Conservation (phyloP, 2,888 invertebrate genomes). For the Nephrotoma guestfalica region DNA sequence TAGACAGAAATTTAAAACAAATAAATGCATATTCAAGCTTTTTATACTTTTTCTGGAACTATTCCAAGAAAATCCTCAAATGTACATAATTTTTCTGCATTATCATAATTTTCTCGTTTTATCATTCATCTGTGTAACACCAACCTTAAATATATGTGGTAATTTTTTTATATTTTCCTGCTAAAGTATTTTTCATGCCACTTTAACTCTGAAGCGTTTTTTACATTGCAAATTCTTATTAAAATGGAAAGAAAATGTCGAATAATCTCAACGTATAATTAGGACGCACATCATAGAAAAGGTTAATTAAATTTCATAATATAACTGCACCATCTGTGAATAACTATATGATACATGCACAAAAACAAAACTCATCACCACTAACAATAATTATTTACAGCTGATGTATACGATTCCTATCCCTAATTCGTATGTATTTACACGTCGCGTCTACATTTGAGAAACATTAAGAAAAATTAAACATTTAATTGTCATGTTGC, state of each 20-base stretch:
- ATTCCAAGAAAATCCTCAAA: neutral
- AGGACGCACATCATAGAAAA: neutral
- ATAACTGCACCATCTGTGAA: too few relatives aligned
- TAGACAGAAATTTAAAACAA: neutral
- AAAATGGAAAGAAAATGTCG: neutral
- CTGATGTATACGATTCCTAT: neutral
- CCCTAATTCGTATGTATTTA: too few relatives aligned
- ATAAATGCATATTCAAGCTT: neutral
- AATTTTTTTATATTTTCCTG: neutral
- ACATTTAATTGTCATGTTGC: neutral
- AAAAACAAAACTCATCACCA: too few relatives aligned
- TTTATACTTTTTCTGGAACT: neutral
- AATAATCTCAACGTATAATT: neutral
- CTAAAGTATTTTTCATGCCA: neutral
- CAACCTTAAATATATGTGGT: neutral
- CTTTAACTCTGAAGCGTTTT: neutral
- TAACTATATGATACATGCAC: too few relatives aligned
- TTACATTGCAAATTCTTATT: neutral
- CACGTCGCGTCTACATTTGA: neutral
- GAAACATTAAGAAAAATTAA: neutral
- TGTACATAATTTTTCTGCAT: neutral
- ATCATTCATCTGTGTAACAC: neutral
- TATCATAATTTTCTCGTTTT: neutral
- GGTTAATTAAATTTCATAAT: neutral
- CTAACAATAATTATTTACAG: neutral